phyloP scores from a whole-genome alignment of 2,888 invertebrate species.

The Noctua comes region DNA sequence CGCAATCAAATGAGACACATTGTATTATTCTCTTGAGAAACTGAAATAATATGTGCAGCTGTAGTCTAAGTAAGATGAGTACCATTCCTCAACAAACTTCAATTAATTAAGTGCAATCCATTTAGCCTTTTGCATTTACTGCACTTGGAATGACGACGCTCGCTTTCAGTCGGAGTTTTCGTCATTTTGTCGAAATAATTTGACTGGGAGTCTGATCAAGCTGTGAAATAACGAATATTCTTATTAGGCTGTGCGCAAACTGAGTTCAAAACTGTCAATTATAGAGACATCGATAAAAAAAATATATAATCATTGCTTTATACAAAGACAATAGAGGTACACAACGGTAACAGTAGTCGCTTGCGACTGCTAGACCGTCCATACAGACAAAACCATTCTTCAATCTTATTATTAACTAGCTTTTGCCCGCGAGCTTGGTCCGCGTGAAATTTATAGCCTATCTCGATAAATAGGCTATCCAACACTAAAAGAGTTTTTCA shows the following conservation, averaged over 20 bases:
- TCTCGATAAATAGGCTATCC: too few species aligned
- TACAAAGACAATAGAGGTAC: not conserved
- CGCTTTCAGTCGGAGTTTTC: not conserved
- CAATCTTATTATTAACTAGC: too few species aligned
- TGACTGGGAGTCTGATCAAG: not conserved
- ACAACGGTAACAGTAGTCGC: not conserved
- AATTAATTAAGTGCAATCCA: conserved; percentile 4
- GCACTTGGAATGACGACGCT: not conserved
- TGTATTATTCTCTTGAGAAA: conserved; percentile 8
- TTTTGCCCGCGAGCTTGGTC: too few species aligned
- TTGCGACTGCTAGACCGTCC: not conserved
- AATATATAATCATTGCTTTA: not conserved
- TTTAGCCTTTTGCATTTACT: not conserved
- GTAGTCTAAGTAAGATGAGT: not conserved
- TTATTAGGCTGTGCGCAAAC: not conserved
- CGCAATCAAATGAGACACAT: not conserved
- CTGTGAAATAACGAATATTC: not conserved
- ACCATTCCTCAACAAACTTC: not conserved
- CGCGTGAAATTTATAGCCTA: too few species aligned
- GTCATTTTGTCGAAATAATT: not conserved
- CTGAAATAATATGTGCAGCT: not conserved
- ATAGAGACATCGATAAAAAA: not conserved
- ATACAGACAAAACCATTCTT: not conserved
- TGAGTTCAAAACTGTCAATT: not conserved
- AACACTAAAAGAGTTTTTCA: too few species aligned